Evolutionary conservation across 2,888 invertebrate species (phyloP).

Genomic region (Drosophila ustulata): DNA sequence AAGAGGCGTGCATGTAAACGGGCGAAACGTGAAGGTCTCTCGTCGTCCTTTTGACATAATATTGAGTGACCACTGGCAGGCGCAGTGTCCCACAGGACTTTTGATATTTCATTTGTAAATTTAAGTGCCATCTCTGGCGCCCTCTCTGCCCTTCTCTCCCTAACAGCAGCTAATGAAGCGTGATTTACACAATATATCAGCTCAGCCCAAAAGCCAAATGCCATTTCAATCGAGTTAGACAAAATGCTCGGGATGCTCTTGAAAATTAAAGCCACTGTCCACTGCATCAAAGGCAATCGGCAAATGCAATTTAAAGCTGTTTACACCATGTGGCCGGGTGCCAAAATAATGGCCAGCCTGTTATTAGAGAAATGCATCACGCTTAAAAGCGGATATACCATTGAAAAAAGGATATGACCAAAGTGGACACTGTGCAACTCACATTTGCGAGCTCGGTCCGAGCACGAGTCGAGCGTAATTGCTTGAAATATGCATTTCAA

Average conservation of each 20-base stretch:
- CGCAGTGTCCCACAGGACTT: slow-evolving; percentile 38
- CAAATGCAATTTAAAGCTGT: slow-evolving; percentile 28
- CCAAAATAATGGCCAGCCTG: slow-evolving; percentile 8
- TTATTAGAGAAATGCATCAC: not conserved
- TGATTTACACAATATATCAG: slow-evolving; percentile 17
- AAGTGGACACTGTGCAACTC: slow-evolving; percentile 6
- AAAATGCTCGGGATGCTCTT: not conserved
- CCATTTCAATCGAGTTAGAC: slow-evolving; percentile 11
- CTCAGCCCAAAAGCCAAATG: not conserved
- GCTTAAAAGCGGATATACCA: slow-evolving; percentile 10
- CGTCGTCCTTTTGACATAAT: slow-evolving; percentile 32
- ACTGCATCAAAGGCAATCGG: slow-evolving; percentile 11
- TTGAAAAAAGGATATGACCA: slow-evolving; percentile 26
- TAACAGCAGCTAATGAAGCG: slow-evolving; percentile 23
- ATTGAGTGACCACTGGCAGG: slow-evolving; percentile 32
- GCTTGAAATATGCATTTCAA: slow-evolving; percentile 44
- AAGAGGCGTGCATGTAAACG: slow-evolving; percentile 37
- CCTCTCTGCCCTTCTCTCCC: not conserved
- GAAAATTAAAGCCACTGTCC: not conserved
- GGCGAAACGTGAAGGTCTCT: slow-evolving; percentile 4
- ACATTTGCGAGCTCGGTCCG: slow-evolving; percentile 1
- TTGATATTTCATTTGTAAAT: slow-evolving; percentile 50
- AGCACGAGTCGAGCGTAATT: slow-evolving; percentile 18
- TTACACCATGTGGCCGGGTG: slow-evolving; percentile 1
- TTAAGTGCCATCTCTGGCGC: slow-evolving; percentile 37